phyloP scores from a whole-genome alignment of 2,888 invertebrate genomes.

The Ophioninae sp. region DNA sequence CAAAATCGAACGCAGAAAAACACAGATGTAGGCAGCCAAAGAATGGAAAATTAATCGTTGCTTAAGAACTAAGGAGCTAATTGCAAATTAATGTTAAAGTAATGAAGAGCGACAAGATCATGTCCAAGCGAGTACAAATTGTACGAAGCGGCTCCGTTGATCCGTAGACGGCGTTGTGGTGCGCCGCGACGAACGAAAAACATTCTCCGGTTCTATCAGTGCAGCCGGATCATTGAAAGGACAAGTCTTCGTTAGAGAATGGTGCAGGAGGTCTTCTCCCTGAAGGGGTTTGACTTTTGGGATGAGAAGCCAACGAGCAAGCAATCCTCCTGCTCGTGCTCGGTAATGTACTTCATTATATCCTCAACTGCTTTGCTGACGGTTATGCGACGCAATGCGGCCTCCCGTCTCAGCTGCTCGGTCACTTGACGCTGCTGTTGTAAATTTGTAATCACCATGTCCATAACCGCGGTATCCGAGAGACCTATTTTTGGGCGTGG shows the following conservation, averaged over 20 bases:
- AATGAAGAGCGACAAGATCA: slow-evolving; percentile 15
- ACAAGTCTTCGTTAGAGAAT: slow-evolving; percentile 85
- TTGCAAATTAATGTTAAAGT: slow-evolving; percentile 12
- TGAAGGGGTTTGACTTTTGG: slow-evolving; percentile 97
- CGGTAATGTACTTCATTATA: slow-evolving; percentile 94
- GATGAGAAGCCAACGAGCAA: slow-evolving; percentile 96
- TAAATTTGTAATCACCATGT: slow-evolving; percentile 95
- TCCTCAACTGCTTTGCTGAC: slow-evolving; percentile 95
- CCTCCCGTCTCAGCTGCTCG: slow-evolving; percentile 95
- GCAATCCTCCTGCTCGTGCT: slow-evolving; percentile 96
- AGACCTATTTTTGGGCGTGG: slow-evolving; percentile 89
- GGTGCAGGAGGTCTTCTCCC: slow-evolving; percentile 95
- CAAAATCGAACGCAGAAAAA: neutral
- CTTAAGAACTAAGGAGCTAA: slow-evolving; percentile 2
- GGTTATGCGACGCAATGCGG: slow-evolving; percentile 91
- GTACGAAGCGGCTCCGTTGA: slow-evolving; percentile 1
- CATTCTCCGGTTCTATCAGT: slow-evolving; percentile 3
- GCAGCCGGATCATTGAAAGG: slow-evolving; percentile 31
- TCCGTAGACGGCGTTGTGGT: neutral
- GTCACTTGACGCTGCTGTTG: slow-evolving; percentile 97
- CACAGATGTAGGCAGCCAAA: neutral
- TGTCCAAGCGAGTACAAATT: neutral
- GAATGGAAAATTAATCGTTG: slow-evolving; percentile 4
- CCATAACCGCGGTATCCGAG: slow-evolving; percentile 94
- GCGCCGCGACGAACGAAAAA: neutral